Percentiles rank a stretch among this genome's conserved stretches.
phyloP scores from a whole-genome alignment of 2,113 vertebrate genomes.

The Takifugu bimaculatus region DNA sequence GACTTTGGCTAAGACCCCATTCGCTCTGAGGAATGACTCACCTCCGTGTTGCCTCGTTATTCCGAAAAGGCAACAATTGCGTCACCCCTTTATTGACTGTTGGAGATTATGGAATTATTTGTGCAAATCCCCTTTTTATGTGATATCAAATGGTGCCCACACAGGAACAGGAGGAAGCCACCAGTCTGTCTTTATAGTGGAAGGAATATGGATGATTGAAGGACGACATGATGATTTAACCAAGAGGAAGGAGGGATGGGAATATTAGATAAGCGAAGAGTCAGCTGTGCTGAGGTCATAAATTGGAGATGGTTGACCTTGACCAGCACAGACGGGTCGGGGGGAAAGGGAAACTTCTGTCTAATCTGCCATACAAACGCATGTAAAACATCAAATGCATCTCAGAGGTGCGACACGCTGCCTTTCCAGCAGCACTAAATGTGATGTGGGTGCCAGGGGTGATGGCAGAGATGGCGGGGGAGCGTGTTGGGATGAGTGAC shows the following conservation, averaged over 20 bases:
- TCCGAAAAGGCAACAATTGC: slow-evolving; percentile 68
- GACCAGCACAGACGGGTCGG: not conserved
- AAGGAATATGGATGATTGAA: slow-evolving; percentile 28
- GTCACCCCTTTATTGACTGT: slow-evolving; percentile 65
- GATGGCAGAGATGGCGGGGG: too few relatives aligned
- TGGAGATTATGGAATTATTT: slow-evolving; percentile 67
- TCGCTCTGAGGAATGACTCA: slow-evolving; percentile 70
- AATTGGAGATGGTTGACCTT: not conserved
- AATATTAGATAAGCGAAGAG: slow-evolving; percentile 17
- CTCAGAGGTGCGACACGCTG: too few relatives aligned
- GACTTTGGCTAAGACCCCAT: slow-evolving; percentile 66
- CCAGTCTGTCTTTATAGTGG: slow-evolving; percentile 19
- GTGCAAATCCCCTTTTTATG: slow-evolving; percentile 66
- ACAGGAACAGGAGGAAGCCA: slow-evolving; percentile 28
- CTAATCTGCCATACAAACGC: not conserved
- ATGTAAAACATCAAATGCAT: not conserved
- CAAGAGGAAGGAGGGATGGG: slow-evolving; percentile 9
- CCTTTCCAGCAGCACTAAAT: too few relatives aligned
- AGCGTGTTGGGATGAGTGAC: too few relatives aligned
- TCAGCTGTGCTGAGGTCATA: slow-evolving; percentile 38
- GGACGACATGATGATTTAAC: slow-evolving; percentile 20
- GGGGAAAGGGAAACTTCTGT: not conserved
- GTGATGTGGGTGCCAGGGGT: too few relatives aligned
- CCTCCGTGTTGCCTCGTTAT: slow-evolving; percentile 67
- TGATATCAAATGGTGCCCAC: slow-evolving; percentile 56